phyloP scores from a whole-genome alignment of 2,113 vertebrate species.

The Microtus oregoni region DNA sequence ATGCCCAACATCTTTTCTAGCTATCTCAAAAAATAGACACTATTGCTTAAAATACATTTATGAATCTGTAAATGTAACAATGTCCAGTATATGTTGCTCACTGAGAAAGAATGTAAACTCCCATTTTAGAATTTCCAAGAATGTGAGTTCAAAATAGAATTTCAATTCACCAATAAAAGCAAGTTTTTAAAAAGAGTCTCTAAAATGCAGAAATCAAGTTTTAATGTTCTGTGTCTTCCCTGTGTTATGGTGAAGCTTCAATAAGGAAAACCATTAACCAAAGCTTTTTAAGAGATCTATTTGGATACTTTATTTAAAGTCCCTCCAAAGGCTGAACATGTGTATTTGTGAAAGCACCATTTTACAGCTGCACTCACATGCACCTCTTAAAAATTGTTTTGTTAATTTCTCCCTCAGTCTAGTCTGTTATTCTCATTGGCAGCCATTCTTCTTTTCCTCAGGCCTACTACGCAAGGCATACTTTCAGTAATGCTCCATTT shows the following conservation, averaged over 20 bases:
- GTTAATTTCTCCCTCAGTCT: slow-evolving; percentile 14
- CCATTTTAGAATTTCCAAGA: slow-evolving; percentile 16
- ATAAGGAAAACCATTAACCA: slow-evolving; percentile 27
- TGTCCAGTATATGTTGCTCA: neutral
- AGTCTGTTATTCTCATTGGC: slow-evolving; percentile 13
- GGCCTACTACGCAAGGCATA: neutral
- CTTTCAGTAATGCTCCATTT: slow-evolving; percentile 58
- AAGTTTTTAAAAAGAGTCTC: neutral
- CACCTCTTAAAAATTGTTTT: neutral
- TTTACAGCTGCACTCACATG: neutral
- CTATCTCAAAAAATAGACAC: neutral
- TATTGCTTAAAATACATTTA: neutral
- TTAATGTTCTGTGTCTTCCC: slow-evolving; percentile 19
- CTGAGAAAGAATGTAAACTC: neutral
- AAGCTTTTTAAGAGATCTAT: neutral
- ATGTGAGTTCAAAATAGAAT: slow-evolving; percentile 10
- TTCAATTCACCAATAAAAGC: slow-evolving; percentile 9
- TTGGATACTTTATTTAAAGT: slow-evolving; percentile 49
- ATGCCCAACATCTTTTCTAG: neutral
- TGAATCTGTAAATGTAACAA: slow-evolving; percentile 38
- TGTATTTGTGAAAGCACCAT: slow-evolving; percentile 29
- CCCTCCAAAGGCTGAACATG: slow-evolving; percentile 19
- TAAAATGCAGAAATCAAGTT: slow-evolving; percentile 42
- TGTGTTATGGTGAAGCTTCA: neutral
- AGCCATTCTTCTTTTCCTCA: slow-evolving; percentile 60